Evolutionary conservation across 2,113 vertebrate genomes (phyloP).

Genomic region (Danio rerio): GRCz12tu NC_133184.1:10993501-10994000

Average conservation of each 20-base stretch:
- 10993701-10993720: neutral
- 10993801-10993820: neutral
- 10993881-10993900: neutral
- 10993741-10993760: neutral
- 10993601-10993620: too few species aligned
- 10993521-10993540: too few species aligned
- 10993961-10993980: neutral
- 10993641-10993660: too few species aligned
- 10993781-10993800: neutral
- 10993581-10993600: too few species aligned
- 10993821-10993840: slow-evolving; percentile 10
- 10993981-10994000: slow-evolving; percentile 28
- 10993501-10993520: too few species aligned
- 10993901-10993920: neutral
- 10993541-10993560: too few species aligned
- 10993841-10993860: slow-evolving; percentile 10
- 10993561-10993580: too few species aligned
- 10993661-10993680: too few species aligned
- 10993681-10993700: too few species aligned
- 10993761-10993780: neutral
- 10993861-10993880: slow-evolving; percentile 26
- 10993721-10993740: neutral
- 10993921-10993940: neutral
- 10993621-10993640: too few species aligned
- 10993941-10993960: neutral